Conservation (phyloP, 1,140 invertebrate genomes). For the Hormaphis cornu region DNA sequence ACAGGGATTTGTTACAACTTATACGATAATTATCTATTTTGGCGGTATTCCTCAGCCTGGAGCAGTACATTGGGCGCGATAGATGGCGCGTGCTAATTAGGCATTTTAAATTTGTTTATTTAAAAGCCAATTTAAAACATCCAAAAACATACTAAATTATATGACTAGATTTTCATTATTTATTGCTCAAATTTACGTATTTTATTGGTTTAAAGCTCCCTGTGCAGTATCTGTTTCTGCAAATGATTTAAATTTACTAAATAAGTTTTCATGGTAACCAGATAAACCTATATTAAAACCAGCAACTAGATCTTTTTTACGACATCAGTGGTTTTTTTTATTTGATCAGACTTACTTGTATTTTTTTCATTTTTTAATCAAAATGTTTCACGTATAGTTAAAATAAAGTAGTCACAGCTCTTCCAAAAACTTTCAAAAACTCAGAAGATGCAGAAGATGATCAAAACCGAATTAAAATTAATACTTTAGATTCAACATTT, state of each 20-base stretch:
- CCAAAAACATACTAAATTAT: not conserved
- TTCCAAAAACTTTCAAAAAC: too few species aligned
- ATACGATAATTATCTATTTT: slow-evolving; percentile 42
- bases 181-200: not conserved
- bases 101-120: not conserved
- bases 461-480: too few species aligned
- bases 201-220: not conserved
- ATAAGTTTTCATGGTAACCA: not conserved
- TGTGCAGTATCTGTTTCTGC: not conserved
- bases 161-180: not conserved
- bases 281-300: not conserved
- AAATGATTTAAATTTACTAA: not conserved
- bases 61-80: slow-evolving; percentile 38
- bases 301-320: not conserved
- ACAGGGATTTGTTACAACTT: slow-evolving; percentile 42
- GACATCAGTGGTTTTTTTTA: too few species aligned
- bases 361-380: too few species aligned
- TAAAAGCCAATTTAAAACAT: not conserved
- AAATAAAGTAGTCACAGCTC: too few species aligned
- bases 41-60: slow-evolving; percentile 35
- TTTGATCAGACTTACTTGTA: too few species aligned
- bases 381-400: too few species aligned
- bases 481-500: too few species aligned
- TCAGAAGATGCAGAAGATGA: too few species aligned
- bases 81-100: slow-evolving; percentile 43